These are phyloP conservation scores for Eriosoma lanigerum DNA, from an alignment of 1,140 invertebrate species.

Conservation along the genomic window DNA sequence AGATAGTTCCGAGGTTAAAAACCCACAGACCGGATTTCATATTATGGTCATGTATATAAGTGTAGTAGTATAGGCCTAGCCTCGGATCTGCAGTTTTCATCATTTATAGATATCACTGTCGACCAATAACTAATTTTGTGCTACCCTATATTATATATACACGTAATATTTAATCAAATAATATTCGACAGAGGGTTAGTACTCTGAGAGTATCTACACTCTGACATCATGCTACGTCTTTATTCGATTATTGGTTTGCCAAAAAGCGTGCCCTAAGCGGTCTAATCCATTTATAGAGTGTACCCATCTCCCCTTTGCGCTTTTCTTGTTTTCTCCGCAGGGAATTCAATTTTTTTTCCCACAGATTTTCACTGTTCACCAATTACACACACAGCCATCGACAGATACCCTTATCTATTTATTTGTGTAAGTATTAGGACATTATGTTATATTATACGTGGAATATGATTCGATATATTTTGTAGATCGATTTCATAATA, in stretches of 20 bases:
- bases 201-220: constrained; percentile 8
- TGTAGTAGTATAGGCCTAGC: background rate
- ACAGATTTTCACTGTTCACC: constrained; percentile 22
- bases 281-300: constrained; percentile 25
- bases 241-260: constrained; percentile 41
- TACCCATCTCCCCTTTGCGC: background rate
- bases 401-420: background rate
- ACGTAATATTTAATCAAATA: background rate
- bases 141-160: background rate
- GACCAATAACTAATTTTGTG: too few species aligned
- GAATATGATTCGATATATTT: background rate
- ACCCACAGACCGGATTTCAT: background rate
- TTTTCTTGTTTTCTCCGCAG: background rate
- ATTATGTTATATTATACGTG: too few species aligned
- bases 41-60: background rate
- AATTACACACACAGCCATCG: background rate
- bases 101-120: constrained; percentile 18
- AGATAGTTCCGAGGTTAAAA: constrained; percentile 13
- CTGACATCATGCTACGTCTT: constrained; percentile 30
- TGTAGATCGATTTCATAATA: background rate
- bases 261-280: constrained; percentile 22
- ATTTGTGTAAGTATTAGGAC: background rate
- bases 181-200: constrained; percentile 1
- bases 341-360: constrained; percentile 47
- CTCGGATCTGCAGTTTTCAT: background rate